Evolutionary conservation across 2,113 vertebrate species (phyloP), one percentile per base, ranked within the genome.

Genomic region (Glaucidium brasilianum): DNA sequence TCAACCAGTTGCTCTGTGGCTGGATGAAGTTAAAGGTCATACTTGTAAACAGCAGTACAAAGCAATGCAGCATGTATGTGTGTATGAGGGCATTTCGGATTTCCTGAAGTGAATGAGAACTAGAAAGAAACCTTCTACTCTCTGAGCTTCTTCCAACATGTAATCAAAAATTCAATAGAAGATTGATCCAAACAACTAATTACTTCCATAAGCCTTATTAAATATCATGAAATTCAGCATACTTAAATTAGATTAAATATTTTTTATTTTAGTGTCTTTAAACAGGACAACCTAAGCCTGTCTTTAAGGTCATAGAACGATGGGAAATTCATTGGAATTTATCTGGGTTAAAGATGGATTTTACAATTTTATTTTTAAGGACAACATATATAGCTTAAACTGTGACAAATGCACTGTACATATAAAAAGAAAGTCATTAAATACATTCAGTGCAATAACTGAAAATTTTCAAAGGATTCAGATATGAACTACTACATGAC

Each of bases 1-100:
- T 93, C 41, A n/a, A 69, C 9, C 19, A 45, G 27, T 35, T 66
- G 17, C 9, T 84, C 52, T 55, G 53, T 29, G 13, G 15, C 7
- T 50, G 77, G 45, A 34, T 5, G 37, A 79, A 43, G 22, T 68
- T 43, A 60, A 60, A 66, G 18, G 9, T 14, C 58, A 58, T 35
- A 41, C 13, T 10, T 50, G 30, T 9, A 56, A 91, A 75, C 12
- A 71, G 35, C 0, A 0, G 11, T 16, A 59, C 2, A 0, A 74
- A 78, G 26, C 7, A 75, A 43, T 6, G 25, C 3, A 69, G 39
- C 15, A 7, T 7, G 1, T 22, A 12, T 4, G 3, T 4, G 9
- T 11, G 3, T 20, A n/a, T 45, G 39, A 81, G 75, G 13, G 32
- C 9, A 59, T 15, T 49, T 66, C 35, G 34, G 13, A 55, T 34